Percentiles rank a stretch among this genome's conserved stretches.
Evolutionary conservation across 2,113 vertebrate species (phyloP).

Genomic region (Nanger granti): DNA sequence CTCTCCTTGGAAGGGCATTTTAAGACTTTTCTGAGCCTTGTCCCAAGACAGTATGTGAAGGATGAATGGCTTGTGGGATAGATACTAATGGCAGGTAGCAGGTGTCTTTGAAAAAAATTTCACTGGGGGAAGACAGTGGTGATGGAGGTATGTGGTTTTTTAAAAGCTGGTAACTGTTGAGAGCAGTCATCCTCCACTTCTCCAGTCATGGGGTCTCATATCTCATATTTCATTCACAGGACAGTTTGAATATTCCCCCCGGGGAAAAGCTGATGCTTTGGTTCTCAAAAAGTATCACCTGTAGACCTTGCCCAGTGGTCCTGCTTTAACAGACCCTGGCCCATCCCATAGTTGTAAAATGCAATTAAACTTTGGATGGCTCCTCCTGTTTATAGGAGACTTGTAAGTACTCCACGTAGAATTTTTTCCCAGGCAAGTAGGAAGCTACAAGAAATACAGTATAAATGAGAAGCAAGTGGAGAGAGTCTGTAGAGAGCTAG

Average conservation of each 20-base stretch:
- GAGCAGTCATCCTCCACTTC: neutral
- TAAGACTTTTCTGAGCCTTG: neutral
- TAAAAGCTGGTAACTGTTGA: neutral
- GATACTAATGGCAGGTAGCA: neutral
- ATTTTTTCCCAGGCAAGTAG: slow-evolving; percentile 45
- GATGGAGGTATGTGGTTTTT: neutral
- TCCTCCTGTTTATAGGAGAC: slow-evolving; percentile 45
- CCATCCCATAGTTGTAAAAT: slow-evolving; percentile 14
- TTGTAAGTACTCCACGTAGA: slow-evolving; percentile 50
- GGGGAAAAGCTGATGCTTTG: neutral
- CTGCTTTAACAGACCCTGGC: neutral
- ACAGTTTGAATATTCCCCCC: neutral
- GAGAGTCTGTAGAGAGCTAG: neutral
- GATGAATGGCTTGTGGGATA: neutral
- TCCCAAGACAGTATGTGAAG: neutral
- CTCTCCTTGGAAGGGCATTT: neutral
- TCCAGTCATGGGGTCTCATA: accelerated
- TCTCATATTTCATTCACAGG: neutral
- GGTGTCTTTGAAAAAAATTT: neutral
- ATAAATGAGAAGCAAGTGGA: slow-evolving; percentile 30
- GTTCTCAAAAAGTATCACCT: slow-evolving; percentile 17
- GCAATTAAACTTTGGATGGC: slow-evolving; percentile 40
- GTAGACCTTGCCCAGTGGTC: neutral
- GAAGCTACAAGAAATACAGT: slow-evolving; percentile 43
- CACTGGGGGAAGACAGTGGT: neutral